A percentile compares a stretch with the other conserved stretches of the same genome.
These are phyloP conservation scores for Aphelocoma californica DNA, from an alignment of 2,797 vertebrate species.

Conservation along the genomic window DNA sequence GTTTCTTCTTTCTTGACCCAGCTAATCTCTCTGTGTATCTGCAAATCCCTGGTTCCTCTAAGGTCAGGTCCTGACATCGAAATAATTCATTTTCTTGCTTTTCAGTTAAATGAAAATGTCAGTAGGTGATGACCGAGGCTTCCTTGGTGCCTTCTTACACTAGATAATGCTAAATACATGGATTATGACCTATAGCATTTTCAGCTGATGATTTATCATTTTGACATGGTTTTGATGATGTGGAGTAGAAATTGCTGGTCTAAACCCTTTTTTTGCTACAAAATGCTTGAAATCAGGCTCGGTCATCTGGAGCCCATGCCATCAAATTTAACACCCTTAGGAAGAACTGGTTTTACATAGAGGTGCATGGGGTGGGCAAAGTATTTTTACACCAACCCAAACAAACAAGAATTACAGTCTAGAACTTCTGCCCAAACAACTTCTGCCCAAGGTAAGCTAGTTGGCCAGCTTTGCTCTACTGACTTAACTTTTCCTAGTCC, in stretches of 20 bases:
- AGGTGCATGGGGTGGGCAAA: neutral
- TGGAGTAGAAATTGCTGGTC: neutral
- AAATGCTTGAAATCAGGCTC: neutral
- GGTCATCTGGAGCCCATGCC: neutral
- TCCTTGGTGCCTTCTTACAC: neutral
- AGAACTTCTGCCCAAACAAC: neutral
- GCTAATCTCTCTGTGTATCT: neutral
- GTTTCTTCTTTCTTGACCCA: neutral
- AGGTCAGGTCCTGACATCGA: neutral
- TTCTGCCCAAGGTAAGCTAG: neutral
- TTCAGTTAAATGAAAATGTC: neutral
- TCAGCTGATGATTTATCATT: neutral
- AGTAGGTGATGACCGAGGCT: neutral
- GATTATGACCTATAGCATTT: neutral
- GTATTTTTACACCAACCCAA: neutral
- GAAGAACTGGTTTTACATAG: neutral
- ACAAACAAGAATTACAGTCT: neutral
- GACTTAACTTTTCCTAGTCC: conserved; percentile 42
- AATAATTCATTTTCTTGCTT: neutral
- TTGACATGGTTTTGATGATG: neutral
- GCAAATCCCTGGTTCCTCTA: neutral
- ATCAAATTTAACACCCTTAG: neutral
- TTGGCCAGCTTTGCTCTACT: neutral
- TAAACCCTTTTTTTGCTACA: neutral
- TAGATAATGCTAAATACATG: neutral